Percentiles rank a stretch among this genome's conserved stretches.
Conservation (phyloP, 1,140 invertebrate species). For the Luehdorfia chinensis region DNA sequence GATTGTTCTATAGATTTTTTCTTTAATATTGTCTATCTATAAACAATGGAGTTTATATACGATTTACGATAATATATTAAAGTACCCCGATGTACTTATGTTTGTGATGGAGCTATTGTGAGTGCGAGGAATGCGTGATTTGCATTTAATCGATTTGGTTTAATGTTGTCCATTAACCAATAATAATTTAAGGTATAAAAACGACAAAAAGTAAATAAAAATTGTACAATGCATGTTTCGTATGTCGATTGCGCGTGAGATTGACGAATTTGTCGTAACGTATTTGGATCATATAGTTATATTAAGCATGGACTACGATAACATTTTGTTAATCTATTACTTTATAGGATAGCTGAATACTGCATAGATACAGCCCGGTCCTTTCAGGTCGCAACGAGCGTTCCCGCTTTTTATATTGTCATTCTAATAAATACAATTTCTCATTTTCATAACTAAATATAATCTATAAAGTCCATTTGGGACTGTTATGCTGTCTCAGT, state of each 20-base stretch:
- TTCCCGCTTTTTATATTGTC: background rate
- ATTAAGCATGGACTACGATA: background rate
- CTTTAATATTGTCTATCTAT: background rate
- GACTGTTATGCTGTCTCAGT: background rate
- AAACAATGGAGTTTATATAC: background rate
- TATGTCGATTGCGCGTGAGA: background rate
- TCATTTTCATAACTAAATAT: too few relatives aligned
- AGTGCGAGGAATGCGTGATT: background rate
- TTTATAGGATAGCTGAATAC: slow-evolving; percentile 6
- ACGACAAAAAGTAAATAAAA: slow-evolving; percentile 14
- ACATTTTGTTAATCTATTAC: background rate
- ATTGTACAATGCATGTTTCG: slow-evolving; percentile 4
- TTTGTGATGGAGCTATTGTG: slow-evolving; percentile 5
- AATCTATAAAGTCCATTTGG: background rate
- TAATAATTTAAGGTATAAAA: slow-evolving; percentile 10
- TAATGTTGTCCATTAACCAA: slow-evolving; percentile 5
- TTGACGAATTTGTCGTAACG: background rate
- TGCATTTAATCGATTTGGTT: slow-evolving; percentile 11
- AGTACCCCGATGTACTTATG: background rate
- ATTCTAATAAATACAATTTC: background rate
- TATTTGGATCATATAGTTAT: background rate
- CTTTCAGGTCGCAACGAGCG: background rate
- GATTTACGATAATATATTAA: background rate
- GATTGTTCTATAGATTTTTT: background rate
- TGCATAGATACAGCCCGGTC: slow-evolving; percentile 7